Evolutionary conservation across 2,113 vertebrate genomes (phyloP), one percentile per base, ranked within the genome.

Genomic region (Bubo bubo): DNA sequence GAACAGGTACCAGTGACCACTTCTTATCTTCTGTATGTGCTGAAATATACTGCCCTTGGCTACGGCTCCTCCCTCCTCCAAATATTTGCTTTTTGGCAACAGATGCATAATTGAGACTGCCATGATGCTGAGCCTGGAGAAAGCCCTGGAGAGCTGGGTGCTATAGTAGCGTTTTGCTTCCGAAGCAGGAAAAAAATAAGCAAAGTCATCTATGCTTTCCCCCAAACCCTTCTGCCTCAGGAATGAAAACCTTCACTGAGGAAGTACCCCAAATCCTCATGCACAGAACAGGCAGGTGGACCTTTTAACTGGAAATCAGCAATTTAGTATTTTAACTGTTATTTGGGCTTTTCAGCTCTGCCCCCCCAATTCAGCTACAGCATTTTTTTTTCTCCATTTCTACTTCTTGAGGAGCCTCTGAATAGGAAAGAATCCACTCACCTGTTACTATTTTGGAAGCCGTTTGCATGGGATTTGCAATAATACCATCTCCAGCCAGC

Each of bases 361-460:
- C 14, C 14, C 9, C 11, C 20, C 7, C 12, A 2, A 10, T 8
- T 10, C 2, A 75, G 60, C 67, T 37, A 43, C 60, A 72, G n/a
- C 21, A 45, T 26, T n/a, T 27, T 41, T 8, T 27, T 53, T 43
- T 24, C 67, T 76, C 18, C 72, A n/a, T 2, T 41, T 37, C 45
- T 13, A n/a, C 27, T 20, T 35, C 79, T 63, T 12, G 4, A 15
- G n/a, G 39, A 74, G 35, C 24, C 59, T 22, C 3, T 0, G 0
- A 21, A 7, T 0, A 60, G 2, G 17, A 37, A 21, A 32, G 37
- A 27, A 30, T 13, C 23, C 60, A 95, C 99, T 99, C 95, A 99
- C 99, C 99, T 64, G 99, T 99, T 71, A 98, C 98, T 28, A 98
- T 97, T 95, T 98, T 99, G 95, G 98, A 99, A 1, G 99, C 97